Evolutionary conservation across 2,113 vertebrate genomes (phyloP).

Genomic region (Phyllostomus hastatus): DNA sequence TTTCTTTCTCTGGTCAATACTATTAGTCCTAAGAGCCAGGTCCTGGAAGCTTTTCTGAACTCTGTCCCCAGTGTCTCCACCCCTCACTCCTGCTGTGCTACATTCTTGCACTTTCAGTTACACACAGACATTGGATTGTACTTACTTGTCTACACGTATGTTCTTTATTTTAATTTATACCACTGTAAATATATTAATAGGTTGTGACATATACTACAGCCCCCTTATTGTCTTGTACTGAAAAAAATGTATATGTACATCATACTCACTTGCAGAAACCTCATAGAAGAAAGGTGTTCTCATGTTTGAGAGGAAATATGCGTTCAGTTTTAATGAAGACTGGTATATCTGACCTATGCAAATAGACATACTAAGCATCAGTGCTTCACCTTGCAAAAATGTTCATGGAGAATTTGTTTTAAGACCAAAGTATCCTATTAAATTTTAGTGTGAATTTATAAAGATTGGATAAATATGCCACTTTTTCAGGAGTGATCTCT

Average conservation of each 20-base stretch:
- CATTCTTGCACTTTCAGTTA: neutral
- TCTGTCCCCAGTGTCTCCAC: too few relatives aligned
- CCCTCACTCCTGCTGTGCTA: neutral
- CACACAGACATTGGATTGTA: neutral
- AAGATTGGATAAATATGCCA: neutral
- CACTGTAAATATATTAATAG: neutral
- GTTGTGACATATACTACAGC: neutral
- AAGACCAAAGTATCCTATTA: neutral
- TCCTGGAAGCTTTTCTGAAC: neutral
- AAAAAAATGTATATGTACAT: neutral
- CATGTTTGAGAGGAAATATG: neutral
- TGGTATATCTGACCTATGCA: neutral
- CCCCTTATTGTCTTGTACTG: neutral
- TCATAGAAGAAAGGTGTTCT: neutral
- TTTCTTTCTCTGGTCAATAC: neutral
- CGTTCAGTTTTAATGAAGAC: neutral
- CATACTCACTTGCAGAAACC: neutral
- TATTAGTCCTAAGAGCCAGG: neutral
- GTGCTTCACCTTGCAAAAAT: neutral
- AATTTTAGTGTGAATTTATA: conserved; percentile 16
- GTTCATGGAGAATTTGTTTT: neutral
- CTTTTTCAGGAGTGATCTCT: neutral
- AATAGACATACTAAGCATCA: neutral
- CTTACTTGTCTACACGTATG: neutral
- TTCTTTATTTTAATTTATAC: neutral